Conservation (phyloP, 2,113 vertebrate species). For the Amazona guildingii region DNA sequence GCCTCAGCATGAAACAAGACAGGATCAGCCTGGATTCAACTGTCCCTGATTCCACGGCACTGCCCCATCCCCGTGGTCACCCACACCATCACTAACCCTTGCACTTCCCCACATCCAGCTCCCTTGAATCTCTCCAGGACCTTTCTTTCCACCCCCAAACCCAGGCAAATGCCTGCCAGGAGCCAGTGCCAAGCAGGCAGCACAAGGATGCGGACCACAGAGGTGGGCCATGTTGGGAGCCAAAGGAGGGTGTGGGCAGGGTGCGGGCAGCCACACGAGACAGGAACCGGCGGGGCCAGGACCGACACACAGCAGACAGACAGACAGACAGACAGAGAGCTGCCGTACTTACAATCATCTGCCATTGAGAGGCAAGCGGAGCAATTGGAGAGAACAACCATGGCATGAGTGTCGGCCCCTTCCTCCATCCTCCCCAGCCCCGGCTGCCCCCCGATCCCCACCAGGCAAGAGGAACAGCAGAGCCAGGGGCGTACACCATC, state of each 20-base stretch:
- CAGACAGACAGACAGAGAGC: slow-evolving; percentile 87
- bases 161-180: neutral
- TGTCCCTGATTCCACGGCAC: neutral
- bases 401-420: slow-evolving; percentile 35
- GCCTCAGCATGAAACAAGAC: neutral
- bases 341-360: slow-evolving; percentile 99
- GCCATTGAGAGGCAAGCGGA: slow-evolving; percentile 74
- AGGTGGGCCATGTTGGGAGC: slow-evolving; percentile 2
- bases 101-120: neutral
- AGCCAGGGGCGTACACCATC: neutral
- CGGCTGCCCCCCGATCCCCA: neutral
- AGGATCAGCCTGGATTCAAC: neutral
- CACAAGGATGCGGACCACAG: slow-evolving; percentile 36
- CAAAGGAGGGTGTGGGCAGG: slow-evolving; percentile 20
- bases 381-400: slow-evolving; percentile 67
- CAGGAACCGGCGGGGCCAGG: slow-evolving; percentile 77
- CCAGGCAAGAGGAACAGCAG: neutral
- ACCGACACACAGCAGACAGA: slow-evolving; percentile 85
- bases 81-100: neutral
- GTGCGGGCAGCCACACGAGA: slow-evolving; percentile 83
- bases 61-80: neutral
- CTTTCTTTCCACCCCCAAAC: neutral
- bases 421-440: slow-evolving; percentile 12
- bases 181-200: slow-evolving; percentile 64
- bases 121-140: neutral